phyloP scores from a whole-genome alignment of 2,888 invertebrate species.

The Plagodis pulveraria region DNA sequence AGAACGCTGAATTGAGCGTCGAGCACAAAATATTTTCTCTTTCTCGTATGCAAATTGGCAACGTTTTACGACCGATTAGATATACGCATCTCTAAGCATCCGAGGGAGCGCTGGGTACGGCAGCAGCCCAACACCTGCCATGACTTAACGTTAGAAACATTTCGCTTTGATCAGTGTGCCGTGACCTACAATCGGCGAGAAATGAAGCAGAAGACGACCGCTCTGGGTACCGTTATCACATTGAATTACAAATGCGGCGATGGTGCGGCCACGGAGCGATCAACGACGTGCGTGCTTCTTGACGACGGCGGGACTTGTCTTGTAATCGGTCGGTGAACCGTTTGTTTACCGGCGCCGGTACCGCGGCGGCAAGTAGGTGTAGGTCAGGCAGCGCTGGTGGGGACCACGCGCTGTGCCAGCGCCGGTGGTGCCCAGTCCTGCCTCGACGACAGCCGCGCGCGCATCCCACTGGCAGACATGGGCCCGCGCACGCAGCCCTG shows the following conservation, averaged over 20 bases:
- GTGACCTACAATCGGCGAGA: constrained; percentile 67
- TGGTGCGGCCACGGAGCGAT: constrained; percentile 47
- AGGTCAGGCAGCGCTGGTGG: constrained; percentile 73
- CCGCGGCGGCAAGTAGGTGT: constrained; percentile 67
- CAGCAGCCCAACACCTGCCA: constrained; percentile 36
- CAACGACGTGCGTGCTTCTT: constrained; percentile 56
- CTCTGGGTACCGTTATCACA: constrained; percentile 76
- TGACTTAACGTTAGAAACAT: constrained; percentile 42
- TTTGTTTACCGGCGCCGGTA: constrained; percentile 79
- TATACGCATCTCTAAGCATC: constrained; percentile 19
- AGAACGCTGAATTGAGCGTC: constrained; percentile 45
- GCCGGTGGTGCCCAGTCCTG: constrained; percentile 60
- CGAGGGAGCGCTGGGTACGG: constrained; percentile 12
- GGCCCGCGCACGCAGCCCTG: constrained; percentile 52
- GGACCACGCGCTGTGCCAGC: constrained; percentile 49
- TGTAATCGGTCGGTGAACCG: constrained; percentile 83
- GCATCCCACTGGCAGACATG: constrained; percentile 67
- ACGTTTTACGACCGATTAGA: constrained; percentile 16
- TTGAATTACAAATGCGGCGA: constrained; percentile 76
- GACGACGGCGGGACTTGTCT: constrained; percentile 54
- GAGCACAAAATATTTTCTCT: constrained; percentile 62
- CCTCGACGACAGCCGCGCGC: constrained; percentile 65
- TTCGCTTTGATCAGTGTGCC: constrained; percentile 57
- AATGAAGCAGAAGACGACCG: constrained; percentile 59
- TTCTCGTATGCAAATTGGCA: constrained; percentile 51